Evolutionary conservation across 2,113 vertebrate genomes (phyloP), one percentile per base, ranked within the genome.

Genomic region (Takifugu flavidus): DNA sequence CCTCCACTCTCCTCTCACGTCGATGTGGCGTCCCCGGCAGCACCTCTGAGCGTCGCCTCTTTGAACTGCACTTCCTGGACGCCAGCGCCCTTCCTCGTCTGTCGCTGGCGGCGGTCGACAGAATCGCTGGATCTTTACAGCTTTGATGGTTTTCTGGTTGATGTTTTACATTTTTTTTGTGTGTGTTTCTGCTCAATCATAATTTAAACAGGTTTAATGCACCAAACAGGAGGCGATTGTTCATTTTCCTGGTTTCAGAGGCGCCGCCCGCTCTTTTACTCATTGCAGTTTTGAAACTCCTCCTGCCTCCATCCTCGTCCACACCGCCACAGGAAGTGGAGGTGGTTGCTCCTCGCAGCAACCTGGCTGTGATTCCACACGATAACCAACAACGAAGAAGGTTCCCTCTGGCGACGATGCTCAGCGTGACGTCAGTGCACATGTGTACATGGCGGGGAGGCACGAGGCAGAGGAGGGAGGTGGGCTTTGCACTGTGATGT

Each of bases 401-500:
- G 31, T 44, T 62, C 70, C 34, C 67, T 60, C 67, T 61, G 7
- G 34, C 70, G 80, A 85, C 77, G 82, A 77, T 79, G 72, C 54
- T 39, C 55, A n/a, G 59, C 3, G 63, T 87, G 86, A 87, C 77
- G 74, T 88, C 83, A 83, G 62, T 67, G 20, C 34, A 39, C 7
- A 39, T 11, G 8, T 39, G 34, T 39, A 10, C 34, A 11, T 39
- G 34, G 34, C 34, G 11, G 34, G 34, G 34, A 10, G 34, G 34
- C 34, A 39, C 34, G 34, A 39, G 34, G 34, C 34, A 8, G 50
- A 60, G 70, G 66, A 15, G 73, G 53, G 78, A 67, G 77, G 70
- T 53, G 68, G 73, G 64, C 49, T 77, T 73, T 59, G 59, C 14
- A 3, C 65, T 78, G 85, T 86, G 85, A 88, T 84, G 79, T 85